Evolutionary conservation across 92 coral and sea anemone species (phyloP), one percentile per base, ranked within the genome.

Genomic region (Umimayanthus kanabou): DNA sequence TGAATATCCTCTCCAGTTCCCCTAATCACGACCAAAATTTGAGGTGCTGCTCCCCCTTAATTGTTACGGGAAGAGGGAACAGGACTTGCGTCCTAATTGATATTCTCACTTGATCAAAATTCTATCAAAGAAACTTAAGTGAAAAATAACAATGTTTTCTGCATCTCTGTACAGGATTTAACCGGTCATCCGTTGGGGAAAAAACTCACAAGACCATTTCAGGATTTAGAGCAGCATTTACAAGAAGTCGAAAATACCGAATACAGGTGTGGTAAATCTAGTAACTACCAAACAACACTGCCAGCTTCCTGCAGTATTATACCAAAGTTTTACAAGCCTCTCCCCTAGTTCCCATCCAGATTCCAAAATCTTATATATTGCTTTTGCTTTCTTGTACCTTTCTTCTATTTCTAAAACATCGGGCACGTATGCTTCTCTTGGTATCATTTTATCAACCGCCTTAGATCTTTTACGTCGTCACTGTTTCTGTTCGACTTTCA

Each of bases 111-210:
- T 3, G 16, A 13, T 10, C 13, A 50, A 50, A 50, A 50, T 7
- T 50, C 13, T 15, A 50, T 50, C 57, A 9, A 50, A 53, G 49
- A 53, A 53, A 53, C 11, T 53, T 2, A 53, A 53, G 58, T 53
- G 58, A 53, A 53, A 53, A 53, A 14, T 18, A 13, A n/a, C 47
- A 18, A 15, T 5, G 23, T 57, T 40, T 53, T 49, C 7, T 70
- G 16, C 28, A 26, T 6, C 57, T 78, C 39, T 49, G 22, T 75
- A 18, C 53, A 95, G 99, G 98, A 95, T 29, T 89, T 93, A 18
- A 91, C 88, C 61, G 95, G 98, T 15, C 99, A 97, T 86, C 99
- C 99, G 4, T 85, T 95, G 69, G 99, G 99, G 39, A 97, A 94
- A 78, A 94, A 92, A 39, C 91, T 97, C 18, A 81, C 95, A 2